These are phyloP conservation scores for Acromyrmex charruanus DNA, from an alignment of 1,140 invertebrate species.

Conservation along the genomic window DNA sequence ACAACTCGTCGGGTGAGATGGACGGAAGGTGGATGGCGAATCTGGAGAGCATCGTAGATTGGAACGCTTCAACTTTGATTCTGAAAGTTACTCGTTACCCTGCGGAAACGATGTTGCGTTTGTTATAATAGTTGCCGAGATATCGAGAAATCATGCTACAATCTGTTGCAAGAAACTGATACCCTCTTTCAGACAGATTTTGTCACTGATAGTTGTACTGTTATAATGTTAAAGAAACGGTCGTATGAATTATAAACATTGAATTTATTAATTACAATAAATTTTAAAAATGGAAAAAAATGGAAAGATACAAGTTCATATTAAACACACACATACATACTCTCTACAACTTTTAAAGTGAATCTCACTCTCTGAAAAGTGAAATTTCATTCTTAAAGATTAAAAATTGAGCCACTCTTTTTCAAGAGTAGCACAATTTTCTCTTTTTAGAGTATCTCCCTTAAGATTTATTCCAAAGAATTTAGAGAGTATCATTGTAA, in stretches of 20 bases:
- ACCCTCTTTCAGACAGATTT: neutral
- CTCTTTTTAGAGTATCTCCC: too few species aligned
- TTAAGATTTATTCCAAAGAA: too few species aligned
- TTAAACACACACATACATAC: neutral
- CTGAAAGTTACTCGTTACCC: slow-evolving; percentile 57
- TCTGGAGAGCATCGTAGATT: slow-evolving; percentile 55
- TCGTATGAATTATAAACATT: too few species aligned
- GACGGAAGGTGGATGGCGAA: slow-evolving; percentile 19
- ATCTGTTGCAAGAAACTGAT: neutral
- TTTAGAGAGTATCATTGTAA: neutral
- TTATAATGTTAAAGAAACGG: neutral
- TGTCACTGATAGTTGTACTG: neutral
- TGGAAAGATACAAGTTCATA: neutral
- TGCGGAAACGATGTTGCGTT: slow-evolving; percentile 48
- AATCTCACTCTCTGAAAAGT: too few species aligned
- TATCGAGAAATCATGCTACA: neutral
- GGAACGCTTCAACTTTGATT: slow-evolving; percentile 62
- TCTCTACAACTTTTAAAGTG: too few species aligned
- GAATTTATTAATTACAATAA: too few species aligned
- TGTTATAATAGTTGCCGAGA: slow-evolving; percentile 43
- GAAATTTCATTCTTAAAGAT: too few species aligned
- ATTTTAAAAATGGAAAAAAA: neutral
- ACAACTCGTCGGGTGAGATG: slow-evolving; percentile 14
- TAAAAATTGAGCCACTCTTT: too few species aligned
- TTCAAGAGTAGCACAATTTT: too few species aligned